Evolutionary conservation across 2,888 invertebrate genomes (phyloP).

Genomic region (Liodrosophila aerea): DNA sequence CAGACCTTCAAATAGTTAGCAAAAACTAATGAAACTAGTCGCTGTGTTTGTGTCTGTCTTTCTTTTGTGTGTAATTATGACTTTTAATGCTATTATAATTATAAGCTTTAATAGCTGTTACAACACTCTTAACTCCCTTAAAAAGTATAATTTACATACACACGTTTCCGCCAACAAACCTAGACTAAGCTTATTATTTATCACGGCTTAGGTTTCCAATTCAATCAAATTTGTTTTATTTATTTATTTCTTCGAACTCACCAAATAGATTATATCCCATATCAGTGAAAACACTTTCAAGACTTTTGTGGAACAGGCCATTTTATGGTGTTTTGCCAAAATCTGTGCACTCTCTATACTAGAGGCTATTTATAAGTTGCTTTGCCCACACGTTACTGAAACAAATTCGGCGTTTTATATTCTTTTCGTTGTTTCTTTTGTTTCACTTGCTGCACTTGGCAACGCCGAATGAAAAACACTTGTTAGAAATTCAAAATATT

Average conservation of each 20-base stretch:
- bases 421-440: constrained; percentile 5
- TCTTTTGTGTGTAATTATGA: constrained; percentile 29
- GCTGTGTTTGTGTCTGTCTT: neutral
- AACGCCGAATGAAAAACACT: constrained; percentile 47
- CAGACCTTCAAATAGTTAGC: constrained; percentile 21
- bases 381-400: neutral
- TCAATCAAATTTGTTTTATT: constrained; percentile 28
- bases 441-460: constrained; percentile 57
- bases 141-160: constrained; percentile 34
- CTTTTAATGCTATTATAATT: constrained; percentile 54
- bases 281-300: constrained; percentile 71
- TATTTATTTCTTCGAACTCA: constrained; percentile 48
- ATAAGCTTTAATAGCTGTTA: constrained; percentile 30
- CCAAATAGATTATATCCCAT: constrained; percentile 76
- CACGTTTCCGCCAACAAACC: constrained; percentile 25
- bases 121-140: constrained; percentile 6
- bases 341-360: constrained; percentile 31
- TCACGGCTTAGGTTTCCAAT: neutral
- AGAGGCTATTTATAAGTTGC: constrained; percentile 18
- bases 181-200: constrained; percentile 15
- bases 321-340: constrained; percentile 33
- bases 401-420: neutral
- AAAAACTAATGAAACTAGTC: constrained; percentile 40
- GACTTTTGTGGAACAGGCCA: constrained; percentile 77
- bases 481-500: constrained; percentile 57